A percentile compares a stretch with the other conserved stretches of the same genome.
These are phyloP conservation scores for Crotalus horridus DNA, from an alignment of 2,113 vertebrate genomes.

Conservation along the genomic window DNA sequence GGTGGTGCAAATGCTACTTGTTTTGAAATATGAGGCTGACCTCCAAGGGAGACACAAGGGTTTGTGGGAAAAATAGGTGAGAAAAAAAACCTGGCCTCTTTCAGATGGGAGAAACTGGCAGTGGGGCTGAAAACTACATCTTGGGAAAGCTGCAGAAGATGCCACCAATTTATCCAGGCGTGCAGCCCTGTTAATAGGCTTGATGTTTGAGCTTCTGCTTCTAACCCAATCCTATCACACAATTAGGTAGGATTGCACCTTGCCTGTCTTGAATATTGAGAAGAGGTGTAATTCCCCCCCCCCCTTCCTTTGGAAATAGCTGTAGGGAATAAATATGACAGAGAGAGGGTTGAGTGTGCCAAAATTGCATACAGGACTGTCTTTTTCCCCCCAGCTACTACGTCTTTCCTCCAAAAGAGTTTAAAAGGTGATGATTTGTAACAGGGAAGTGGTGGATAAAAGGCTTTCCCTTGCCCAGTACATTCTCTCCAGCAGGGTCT, in stretches of 20 bases:
- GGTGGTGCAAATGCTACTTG: not conserved
- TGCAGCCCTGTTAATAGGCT: not conserved
- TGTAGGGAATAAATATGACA: not conserved
- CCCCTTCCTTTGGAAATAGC: not conserved
- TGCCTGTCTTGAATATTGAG: not conserved
- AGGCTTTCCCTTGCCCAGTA: not conserved
- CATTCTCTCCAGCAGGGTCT: not conserved
- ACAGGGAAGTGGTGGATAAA: not conserved
- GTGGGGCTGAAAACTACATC: not conserved
- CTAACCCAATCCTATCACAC: not conserved
- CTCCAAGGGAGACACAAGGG: not conserved
- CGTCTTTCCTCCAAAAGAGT: not conserved
- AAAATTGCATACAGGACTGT: not conserved
- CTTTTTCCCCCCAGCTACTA: accelerated
- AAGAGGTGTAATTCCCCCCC: not conserved
- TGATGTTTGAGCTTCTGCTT: not conserved
- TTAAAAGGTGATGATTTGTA: not conserved
- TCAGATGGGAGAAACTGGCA: not conserved
- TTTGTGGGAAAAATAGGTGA: not conserved
- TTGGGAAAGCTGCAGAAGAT: not conserved
- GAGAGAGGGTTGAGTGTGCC: not conserved
- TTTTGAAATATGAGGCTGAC: not conserved
- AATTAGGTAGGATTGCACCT: not conserved
- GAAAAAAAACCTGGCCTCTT: not conserved
- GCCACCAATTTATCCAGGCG: not conserved